Conservation (phyloP, 2,888 invertebrate genomes). For the Ypsolopha sequella region DNA sequence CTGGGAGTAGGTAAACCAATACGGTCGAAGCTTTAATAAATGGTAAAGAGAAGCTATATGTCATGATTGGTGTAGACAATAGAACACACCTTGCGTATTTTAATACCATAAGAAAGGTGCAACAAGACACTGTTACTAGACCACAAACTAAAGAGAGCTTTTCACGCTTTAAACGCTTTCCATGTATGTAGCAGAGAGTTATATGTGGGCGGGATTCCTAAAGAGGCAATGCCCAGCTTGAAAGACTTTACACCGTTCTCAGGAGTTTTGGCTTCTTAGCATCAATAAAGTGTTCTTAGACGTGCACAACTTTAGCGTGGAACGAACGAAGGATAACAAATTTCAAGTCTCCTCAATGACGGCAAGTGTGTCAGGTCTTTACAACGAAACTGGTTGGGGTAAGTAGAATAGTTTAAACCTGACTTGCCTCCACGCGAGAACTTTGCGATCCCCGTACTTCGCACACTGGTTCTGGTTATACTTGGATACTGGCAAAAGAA, state of each 20-base stretch:
- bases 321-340: slow-evolving; percentile 32
- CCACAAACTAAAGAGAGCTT: background rate
- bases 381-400: slow-evolving; percentile 52
- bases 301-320: slow-evolving; percentile 33
- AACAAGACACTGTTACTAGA: background rate
- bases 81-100: background rate
- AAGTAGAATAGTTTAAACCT: slow-evolving; percentile 45
- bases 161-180: slow-evolving; percentile 2
- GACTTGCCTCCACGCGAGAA: slow-evolving; percentile 46
- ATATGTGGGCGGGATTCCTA: slow-evolving; percentile 43
- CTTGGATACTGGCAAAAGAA: slow-evolving; percentile 34
- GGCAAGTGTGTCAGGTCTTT: slow-evolving; percentile 52
- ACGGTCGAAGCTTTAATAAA: slow-evolving; percentile 53
- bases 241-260: slow-evolving; percentile 29
- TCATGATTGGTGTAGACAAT: slow-evolving; percentile 17
- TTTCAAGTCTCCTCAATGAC: slow-evolving; percentile 49
- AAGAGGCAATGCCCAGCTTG: slow-evolving; percentile 18
- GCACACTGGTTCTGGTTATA: slow-evolving; percentile 54
- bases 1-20: slow-evolving; percentile 35
- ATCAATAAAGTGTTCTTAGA: slow-evolving; percentile 36
- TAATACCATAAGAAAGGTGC: background rate
- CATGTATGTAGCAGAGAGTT: slow-evolving; percentile 44
- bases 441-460: slow-evolving; percentile 21
- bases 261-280: slow-evolving; percentile 38
- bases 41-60: slow-evolving; percentile 43